Percentiles rank a stretch among this genome's conserved stretches.
phyloP scores from a whole-genome alignment of 2,113 vertebrate genomes.

The Synchiropus splendidus region DNA sequence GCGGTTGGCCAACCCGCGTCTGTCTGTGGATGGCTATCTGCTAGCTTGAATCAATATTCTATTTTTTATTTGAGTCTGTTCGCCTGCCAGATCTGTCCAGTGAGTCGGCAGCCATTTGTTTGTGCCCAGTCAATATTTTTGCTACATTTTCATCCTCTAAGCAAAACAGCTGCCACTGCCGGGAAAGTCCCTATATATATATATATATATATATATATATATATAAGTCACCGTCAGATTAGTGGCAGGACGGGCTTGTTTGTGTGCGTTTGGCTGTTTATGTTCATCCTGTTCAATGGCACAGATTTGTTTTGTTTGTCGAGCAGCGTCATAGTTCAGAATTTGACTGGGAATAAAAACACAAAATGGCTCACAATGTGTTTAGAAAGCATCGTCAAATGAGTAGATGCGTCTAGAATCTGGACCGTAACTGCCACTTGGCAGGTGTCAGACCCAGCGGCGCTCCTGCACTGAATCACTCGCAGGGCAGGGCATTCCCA shows the following conservation, averaged over 20 bases:
- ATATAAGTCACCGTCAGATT: constrained; percentile 31
- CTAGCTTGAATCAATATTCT: constrained; percentile 38
- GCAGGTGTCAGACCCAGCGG: too few species aligned
- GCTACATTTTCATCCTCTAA: constrained; percentile 48
- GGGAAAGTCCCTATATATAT: constrained; percentile 37
- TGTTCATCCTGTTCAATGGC: too few species aligned
- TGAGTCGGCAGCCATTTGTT: constrained; percentile 46
- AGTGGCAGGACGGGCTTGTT: constrained; percentile 20
- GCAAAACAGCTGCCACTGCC: constrained; percentile 43
- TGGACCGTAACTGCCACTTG: too few species aligned
- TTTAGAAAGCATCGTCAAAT: too few species aligned
- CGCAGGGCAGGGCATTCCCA: too few species aligned
- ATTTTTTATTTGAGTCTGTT: constrained; percentile 47
- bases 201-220: too few species aligned
- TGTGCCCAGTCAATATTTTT: constrained; percentile 53
- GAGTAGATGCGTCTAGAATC: too few species aligned
- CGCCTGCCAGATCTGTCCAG: constrained; percentile 41
- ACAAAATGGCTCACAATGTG: too few species aligned
- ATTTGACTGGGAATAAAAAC: too few species aligned
- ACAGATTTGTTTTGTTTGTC: too few species aligned
- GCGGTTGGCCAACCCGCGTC: constrained; percentile 35
- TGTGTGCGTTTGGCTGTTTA: constrained; percentile 1
- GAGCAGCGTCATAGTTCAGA: too few species aligned
- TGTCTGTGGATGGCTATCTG: constrained; percentile 38
- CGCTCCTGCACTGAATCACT: too few species aligned